These are phyloP conservation scores for Sisyra terminalis DNA, from an alignment of 2,888 invertebrate genomes.

Conservation along the genomic window DNA sequence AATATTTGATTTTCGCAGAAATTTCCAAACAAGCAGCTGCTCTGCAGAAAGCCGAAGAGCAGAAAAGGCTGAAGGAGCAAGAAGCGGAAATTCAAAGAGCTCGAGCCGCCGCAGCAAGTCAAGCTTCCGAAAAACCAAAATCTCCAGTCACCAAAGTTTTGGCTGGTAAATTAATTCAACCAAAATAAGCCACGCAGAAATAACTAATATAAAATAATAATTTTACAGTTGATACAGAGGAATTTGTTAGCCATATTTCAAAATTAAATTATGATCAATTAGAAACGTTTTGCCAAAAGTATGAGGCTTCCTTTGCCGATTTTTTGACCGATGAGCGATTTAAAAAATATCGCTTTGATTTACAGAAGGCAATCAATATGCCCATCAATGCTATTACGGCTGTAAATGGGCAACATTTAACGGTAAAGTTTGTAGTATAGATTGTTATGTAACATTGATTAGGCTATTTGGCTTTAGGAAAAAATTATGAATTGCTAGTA, in stretches of 20 bases:
- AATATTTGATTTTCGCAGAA: no score
- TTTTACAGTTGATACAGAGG: conserved; percentile 13
- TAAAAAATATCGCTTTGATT: conserved; percentile 69
- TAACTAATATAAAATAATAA: conserved; percentile 10
- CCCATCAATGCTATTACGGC: conserved; percentile 78
- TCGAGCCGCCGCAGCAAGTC: not conserved
- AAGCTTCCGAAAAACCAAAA: conserved; percentile 10
- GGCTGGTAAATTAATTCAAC: conserved; percentile 11
- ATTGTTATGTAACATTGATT: not conserved
- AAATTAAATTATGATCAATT: conserved; percentile 39
- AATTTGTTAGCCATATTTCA: conserved; percentile 33
- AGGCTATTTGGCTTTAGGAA: no score
- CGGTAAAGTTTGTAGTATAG: conserved; percentile 10
- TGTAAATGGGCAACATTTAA: conserved; percentile 47
- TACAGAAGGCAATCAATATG: conserved; percentile 72
- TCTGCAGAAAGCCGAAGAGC: not conserved
- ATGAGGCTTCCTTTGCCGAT: conserved; percentile 39
- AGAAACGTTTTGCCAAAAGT: conserved; percentile 36
- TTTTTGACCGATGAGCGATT: conserved; percentile 38
- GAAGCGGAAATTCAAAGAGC: not conserved
- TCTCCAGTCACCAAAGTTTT: conserved; percentile 9
- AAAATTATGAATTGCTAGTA: no score
- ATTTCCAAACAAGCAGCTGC: no score
- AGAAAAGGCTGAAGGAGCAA: conserved; percentile 6
- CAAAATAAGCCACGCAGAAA: conserved; percentile 9